Evolutionary conservation across 2,113 vertebrate genomes (phyloP).

Genomic region (Myotis yumanensis): DNA sequence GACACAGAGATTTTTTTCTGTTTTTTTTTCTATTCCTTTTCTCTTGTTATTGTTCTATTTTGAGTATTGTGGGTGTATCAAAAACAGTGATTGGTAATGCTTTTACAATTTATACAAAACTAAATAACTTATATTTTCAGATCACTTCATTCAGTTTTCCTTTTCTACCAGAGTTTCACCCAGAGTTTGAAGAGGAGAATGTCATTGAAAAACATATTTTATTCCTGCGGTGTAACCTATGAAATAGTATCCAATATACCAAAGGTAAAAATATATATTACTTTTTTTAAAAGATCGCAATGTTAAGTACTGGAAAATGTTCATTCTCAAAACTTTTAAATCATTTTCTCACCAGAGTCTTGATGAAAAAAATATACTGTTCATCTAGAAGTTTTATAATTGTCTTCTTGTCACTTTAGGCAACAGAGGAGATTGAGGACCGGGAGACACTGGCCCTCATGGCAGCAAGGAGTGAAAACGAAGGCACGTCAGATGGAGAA

Average conservation of each 20-base stretch:
- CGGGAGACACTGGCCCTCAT: slow-evolving; percentile 96
- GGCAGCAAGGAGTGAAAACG: slow-evolving; percentile 92
- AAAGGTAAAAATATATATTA: slow-evolving; percentile 88
- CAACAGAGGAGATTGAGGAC: slow-evolving; percentile 97
- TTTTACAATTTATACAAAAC: not conserved
- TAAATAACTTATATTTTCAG: not conserved
- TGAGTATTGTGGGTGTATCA: not conserved
- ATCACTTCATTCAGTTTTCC: slow-evolving; percentile 43
- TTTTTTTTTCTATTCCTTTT: not conserved
- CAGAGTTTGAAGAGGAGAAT: slow-evolving; percentile 98
- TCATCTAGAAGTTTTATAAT: not conserved
- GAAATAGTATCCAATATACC: slow-evolving; percentile 99
- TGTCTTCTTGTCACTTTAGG: slow-evolving; percentile 80
- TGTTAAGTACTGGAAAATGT: not conserved
- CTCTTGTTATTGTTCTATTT: not conserved
- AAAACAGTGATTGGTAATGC: not conserved
- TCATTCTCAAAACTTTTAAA: not conserved
- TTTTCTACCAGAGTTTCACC: slow-evolving; percentile 92
- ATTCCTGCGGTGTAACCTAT: slow-evolving; percentile 95
- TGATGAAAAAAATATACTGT: not conserved
- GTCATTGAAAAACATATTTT: slow-evolving; percentile 93
- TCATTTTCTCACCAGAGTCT: not conserved
- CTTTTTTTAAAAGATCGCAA: not conserved
- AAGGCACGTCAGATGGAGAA: slow-evolving; percentile 92
- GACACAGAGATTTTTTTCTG: not conserved